Base-by-base conservation (phyloP, 2,113 vertebrate species). In the Malaclemys terrapin region DNA sequence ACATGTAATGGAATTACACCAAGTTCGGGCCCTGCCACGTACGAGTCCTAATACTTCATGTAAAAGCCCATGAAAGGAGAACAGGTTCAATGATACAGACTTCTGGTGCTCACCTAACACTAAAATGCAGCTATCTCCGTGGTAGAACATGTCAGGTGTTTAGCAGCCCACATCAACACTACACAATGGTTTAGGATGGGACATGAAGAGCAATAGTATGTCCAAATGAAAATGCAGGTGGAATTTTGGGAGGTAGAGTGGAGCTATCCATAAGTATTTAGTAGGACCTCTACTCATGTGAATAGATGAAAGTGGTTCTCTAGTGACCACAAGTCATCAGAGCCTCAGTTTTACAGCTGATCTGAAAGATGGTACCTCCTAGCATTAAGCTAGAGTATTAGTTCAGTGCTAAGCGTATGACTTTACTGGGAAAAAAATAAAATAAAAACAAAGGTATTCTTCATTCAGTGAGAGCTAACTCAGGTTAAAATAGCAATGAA, bases 271-370 rank as follows among this genome's bases (percentile, higher is more conserved):
- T 96, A 90, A 85, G n/a, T 50, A 11, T 93, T 47, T 95, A 95
- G 85, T 96, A 96, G 94, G 95, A 95, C 87, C 80, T 42, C 89
- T 80, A 25, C 49, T 78, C 89, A 95, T 97, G 78, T 96, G 95
- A 94, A 97, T 96, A 92, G 83, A 91, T 80, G 84, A 50, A 87
- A 95, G 93, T 91, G 96, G 90, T 54, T 52, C 53, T n/a, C 65
- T 80, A 54, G 87, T 47, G 57, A 19, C 53, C 87, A 95, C 38
- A 90, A 91, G 90, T 95, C 94, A 95, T 31, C 0, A 0, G 79
- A 27, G 29, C 84, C 82, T 65, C 31, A 65, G 62, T n/a, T 35
- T 65, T 62, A 31, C 59, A 31, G 59, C 12, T 31, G 29, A 31
- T 62, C 29, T 4, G 7, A 29, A 81, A 84, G 81, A 88, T 80